These are phyloP conservation scores for Rhagoletis pomonella DNA, from an alignment of 1,140 invertebrate genomes.

Conservation along the genomic window DNA sequence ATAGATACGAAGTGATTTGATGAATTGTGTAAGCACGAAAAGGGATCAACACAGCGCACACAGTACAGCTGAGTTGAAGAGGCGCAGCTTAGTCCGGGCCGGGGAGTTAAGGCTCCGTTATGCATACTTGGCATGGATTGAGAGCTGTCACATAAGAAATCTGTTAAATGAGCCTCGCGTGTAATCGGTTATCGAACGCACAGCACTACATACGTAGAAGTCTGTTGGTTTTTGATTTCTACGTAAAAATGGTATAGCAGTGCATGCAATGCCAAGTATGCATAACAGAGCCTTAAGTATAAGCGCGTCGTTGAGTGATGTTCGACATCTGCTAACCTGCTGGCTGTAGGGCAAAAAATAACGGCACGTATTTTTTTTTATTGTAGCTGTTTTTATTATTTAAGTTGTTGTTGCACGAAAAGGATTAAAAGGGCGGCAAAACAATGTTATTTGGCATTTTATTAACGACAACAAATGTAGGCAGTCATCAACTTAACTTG, in stretches of 20 bases:
- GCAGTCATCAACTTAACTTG: neutral
- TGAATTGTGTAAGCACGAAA: conserved; percentile 18
- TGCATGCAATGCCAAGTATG: too few relatives aligned
- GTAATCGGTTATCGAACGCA: too few relatives aligned
- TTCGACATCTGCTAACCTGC: conserved; percentile 39
- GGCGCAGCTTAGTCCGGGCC: neutral
- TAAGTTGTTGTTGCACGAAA: neutral
- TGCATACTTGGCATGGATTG: too few relatives aligned
- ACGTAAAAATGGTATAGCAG: too few relatives aligned
- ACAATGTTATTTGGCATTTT: conserved; percentile 22
- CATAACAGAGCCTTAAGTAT: too few relatives aligned
- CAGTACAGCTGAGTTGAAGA: neutral
- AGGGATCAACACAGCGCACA: neutral
- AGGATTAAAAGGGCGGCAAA: conserved; percentile 24
- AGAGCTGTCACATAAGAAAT: too few relatives aligned
- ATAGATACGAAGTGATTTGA: conserved; percentile 17
- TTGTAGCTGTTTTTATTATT: neutral
- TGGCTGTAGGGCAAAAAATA: neutral
- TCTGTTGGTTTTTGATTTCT: too few relatives aligned
- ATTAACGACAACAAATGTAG: neutral
- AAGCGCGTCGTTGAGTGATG: neutral
- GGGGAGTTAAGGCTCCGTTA: neutral
- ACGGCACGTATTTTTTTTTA: neutral
- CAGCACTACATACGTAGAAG: too few relatives aligned
- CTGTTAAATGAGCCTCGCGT: too few relatives aligned